Base-by-base conservation (phyloP, 1,140 invertebrate species). In the Lanistes nyassanus region DNA sequence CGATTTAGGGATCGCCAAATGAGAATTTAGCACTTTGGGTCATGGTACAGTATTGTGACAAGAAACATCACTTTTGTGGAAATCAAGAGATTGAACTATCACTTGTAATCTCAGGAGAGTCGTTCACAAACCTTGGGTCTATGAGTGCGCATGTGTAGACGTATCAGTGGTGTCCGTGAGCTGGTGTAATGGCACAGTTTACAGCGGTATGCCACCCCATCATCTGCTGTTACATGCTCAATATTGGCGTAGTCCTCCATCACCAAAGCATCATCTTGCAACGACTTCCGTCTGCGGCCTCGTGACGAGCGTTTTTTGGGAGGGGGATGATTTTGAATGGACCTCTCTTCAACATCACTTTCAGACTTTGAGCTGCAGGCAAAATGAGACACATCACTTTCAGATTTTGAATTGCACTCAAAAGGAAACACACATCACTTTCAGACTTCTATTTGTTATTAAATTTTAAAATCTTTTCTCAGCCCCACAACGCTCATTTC, bases 151-250 rank as follows among this genome's bases (percentile, higher is more conserved):
- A 89, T 89, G 75, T 89, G 88, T 67, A 86, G 81, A 29, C 78
- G 78, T 13, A 88, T 83, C 29, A 87, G 75, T 53, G 77, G 73
- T 11, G 81, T 78, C 58, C 80, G 83, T 0, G 80, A 53, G 73
- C 83, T 87, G 47, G 78, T 85, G 73, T 89, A 89, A 74, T 89
- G 88, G 74, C 88, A 89, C 4, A 89, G 74, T 62, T 85, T 83
- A 73, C 88, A 89, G n/a, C 88, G 75, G 64, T 79, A 88, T 53
- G 78, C 83, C 4, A 78, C 73, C 53, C 81, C 81, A 13, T 78
- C 81, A 34, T 79, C 81, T 55, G 82, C 82, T 3, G 74, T 75
- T n/a, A 86, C 72, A 62, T 83, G 79, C 74, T 88, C 87, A 53
- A 88, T 84, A 78, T 87, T 87, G 26, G 81, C 81, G 39, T 83